Conservation (phyloP, 2,888 invertebrate species). For the Phaonia tiefii region DNA sequence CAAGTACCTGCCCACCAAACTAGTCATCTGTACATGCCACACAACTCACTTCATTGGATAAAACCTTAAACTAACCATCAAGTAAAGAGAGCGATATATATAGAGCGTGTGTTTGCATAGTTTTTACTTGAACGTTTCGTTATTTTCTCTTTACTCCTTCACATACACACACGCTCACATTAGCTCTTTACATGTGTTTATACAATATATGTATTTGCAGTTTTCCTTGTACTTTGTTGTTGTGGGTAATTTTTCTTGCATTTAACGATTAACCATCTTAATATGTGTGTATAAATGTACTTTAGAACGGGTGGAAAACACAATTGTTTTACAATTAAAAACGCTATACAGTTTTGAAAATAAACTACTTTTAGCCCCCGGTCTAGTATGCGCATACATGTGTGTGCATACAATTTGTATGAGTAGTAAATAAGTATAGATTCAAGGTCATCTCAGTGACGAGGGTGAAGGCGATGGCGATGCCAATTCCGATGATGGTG, state of each 20-base stretch:
- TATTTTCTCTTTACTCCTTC: background rate
- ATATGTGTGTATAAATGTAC: conserved; percentile 1
- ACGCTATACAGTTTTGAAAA: no score
- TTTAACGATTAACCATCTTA: background rate
- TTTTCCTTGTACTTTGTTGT: conserved; percentile 5
- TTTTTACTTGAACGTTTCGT: background rate
- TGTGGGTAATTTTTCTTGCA: conserved; percentile 27
- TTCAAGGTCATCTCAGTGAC: conserved; percentile 32
- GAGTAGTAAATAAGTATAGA: no score
- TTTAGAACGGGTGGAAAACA: no score
- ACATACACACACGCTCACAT: background rate
- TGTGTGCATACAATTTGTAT: no score
- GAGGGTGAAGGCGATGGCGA: background rate
- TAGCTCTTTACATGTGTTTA: background rate
- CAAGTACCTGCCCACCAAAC: no score
- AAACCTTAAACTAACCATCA: no score
- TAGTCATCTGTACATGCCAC: no score
- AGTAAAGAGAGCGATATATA: no score
- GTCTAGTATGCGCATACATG: no score
- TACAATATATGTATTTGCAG: conserved; percentile 20
- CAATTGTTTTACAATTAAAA: no score
- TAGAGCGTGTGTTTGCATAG: conserved; percentile 22
- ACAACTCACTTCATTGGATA: no score
- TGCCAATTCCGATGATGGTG: background rate
- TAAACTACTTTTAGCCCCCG: no score